phyloP scores from a whole-genome alignment of 2,888 invertebrate species.

The Aspidiotus rigidus region DNA sequence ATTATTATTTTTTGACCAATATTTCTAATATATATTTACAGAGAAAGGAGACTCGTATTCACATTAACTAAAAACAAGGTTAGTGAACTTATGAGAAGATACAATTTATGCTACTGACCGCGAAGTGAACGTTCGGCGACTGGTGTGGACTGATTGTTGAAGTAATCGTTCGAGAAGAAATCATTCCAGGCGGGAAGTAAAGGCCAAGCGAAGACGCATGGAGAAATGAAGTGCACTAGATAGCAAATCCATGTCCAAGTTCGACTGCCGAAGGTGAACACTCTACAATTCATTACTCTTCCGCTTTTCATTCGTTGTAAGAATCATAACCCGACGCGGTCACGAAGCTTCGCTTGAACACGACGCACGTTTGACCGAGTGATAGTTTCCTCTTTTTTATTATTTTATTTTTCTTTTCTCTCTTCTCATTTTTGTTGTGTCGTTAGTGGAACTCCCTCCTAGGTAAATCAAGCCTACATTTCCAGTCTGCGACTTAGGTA shows the following conservation, averaged over 20 bases:
- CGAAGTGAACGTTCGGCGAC: slow-evolving; percentile 20
- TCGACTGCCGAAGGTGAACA: no score
- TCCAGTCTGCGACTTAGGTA: no score
- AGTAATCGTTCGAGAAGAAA: slow-evolving; percentile 14
- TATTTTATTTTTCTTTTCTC: no score
- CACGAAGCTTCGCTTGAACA: no score
- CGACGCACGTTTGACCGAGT: no score
- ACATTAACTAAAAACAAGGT: neutral
- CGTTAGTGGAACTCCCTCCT: no score
- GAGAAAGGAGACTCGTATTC: neutral
- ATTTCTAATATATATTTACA: neutral
- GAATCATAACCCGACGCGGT: no score
- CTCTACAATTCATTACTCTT: no score
- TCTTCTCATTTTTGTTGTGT: no score
- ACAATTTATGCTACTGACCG: slow-evolving; percentile 15
- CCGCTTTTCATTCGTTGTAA: no score
- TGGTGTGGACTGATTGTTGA: slow-evolving; percentile 16
- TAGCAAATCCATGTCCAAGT: slow-evolving; percentile 2
- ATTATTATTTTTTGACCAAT: neutral
- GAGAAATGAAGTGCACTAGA: slow-evolving; percentile 8
- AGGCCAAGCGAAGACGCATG: slow-evolving; percentile 22
- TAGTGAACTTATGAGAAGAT: neutral
- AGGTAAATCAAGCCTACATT: no score
- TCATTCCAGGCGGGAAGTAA: slow-evolving; percentile 16
- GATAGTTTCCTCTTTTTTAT: no score